phyloP scores from a whole-genome alignment of 2,797 vertebrate genomes.

The Heterohyrax brucei region DNA sequence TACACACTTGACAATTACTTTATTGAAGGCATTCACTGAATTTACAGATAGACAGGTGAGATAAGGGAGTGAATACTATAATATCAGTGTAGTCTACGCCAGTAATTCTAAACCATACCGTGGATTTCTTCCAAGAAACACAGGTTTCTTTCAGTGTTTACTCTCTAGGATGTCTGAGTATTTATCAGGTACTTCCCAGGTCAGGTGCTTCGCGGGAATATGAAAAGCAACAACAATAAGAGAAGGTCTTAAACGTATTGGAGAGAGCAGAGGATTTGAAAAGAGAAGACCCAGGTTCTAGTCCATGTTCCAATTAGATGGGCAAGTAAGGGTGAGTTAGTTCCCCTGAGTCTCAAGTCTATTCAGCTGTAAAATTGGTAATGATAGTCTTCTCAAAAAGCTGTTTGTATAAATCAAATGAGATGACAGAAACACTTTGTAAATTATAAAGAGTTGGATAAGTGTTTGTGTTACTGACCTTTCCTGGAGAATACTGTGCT shows the following conservation, averaged over 20 bases:
- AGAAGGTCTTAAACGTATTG: not conserved
- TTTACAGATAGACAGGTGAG: not conserved
- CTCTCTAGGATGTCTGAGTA: conserved; percentile 5
- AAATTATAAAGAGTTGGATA: not conserved
- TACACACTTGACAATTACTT: not conserved
- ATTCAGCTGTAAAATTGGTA: not conserved
- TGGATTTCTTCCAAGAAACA: not conserved
- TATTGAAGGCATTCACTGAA: not conserved
- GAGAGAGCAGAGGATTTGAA: not conserved
- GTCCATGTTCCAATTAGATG: not conserved
- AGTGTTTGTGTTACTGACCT: not conserved
- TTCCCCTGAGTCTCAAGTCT: conserved; percentile 2
- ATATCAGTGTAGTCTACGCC: too few species aligned
- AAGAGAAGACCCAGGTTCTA: not conserved
- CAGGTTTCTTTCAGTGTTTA: not conserved
- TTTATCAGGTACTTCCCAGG: not conserved
- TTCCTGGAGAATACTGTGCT: not conserved
- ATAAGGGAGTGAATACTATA: not conserved
- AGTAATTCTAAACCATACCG: not conserved
- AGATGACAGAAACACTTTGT: not conserved
- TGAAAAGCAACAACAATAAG: not conserved
- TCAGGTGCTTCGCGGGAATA: not conserved
- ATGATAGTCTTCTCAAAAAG: not conserved
- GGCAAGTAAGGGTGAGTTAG: not conserved
- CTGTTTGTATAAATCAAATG: not conserved